A percentile compares a stretch with the other conserved stretches of the same genome.
These are phyloP conservation scores for Oppia nitens DNA, from an alignment of 1,140 invertebrate species.

Conservation along the genomic window DNA sequence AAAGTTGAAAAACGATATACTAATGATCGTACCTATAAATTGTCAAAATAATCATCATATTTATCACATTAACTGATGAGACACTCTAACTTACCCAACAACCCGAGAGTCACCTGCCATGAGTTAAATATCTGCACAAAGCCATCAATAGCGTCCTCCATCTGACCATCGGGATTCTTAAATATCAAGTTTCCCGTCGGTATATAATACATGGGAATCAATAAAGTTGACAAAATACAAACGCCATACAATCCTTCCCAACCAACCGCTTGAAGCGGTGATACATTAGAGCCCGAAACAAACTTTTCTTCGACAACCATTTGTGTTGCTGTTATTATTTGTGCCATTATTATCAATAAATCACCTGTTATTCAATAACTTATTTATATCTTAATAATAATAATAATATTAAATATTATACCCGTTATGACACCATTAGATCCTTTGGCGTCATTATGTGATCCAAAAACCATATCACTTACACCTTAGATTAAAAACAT, in stretches of 20 bases:
- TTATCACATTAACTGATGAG: neutral
- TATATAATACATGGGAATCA: constrained; percentile 72
- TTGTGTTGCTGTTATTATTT: constrained; percentile 71
- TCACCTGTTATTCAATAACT: constrained; percentile 43
- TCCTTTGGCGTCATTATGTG: constrained; percentile 28
- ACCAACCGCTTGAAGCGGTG: constrained; percentile 59
- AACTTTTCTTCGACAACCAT: constrained; percentile 92
- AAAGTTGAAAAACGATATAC: constrained; percentile 93
- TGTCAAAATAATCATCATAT: constrained; percentile 6
- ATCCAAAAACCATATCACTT: constrained; percentile 24
- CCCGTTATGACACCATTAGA: constrained; percentile 65
- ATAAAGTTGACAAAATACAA: constrained; percentile 45
- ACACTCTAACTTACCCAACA: constrained; percentile 38
- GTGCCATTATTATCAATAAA: constrained; percentile 73
- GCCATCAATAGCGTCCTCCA: constrained; percentile 73
- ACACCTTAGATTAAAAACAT: neutral
- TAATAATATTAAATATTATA: constrained; percentile 19
- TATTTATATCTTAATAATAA: constrained; percentile 5
- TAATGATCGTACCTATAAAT: constrained; percentile 55
- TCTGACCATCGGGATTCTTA: constrained; percentile 49
- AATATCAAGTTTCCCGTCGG: constrained; percentile 50
- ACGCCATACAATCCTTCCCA: constrained; percentile 88
- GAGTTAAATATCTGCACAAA: constrained; percentile 59
- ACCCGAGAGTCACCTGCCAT: constrained; percentile 40
- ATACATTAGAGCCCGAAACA: constrained; percentile 59